Conservation (phyloP, 2,888 invertebrate genomes). For the Pollenia labialis region DNA sequence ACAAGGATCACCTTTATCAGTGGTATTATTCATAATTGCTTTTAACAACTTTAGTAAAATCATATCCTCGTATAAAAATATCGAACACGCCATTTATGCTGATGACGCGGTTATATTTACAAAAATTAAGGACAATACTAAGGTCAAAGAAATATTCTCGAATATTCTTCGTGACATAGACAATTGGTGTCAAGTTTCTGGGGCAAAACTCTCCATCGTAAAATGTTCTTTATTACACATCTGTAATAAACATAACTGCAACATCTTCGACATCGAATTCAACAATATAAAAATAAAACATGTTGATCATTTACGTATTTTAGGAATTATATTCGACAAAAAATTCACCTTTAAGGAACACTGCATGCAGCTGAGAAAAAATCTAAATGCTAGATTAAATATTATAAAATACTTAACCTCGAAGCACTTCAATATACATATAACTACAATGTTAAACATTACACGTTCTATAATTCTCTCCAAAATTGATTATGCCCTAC, state of each 20-base stretch:
- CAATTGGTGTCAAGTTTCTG: slow-evolving; percentile 6
- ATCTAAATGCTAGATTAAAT: slow-evolving; percentile 11
- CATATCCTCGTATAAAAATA: neutral
- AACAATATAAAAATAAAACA: slow-evolving; percentile 13
- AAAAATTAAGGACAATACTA: slow-evolving; percentile 9
- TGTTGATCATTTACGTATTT: neutral
- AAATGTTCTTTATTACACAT: slow-evolving; percentile 12
- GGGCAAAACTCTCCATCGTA: neutral
- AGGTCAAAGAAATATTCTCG: too few relatives aligned
- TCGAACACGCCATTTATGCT: slow-evolving; percentile 20
- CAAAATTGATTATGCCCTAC: slow-evolving; percentile 10
- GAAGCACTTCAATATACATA: too few relatives aligned
- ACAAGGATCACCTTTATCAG: too few relatives aligned
- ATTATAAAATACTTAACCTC: too few relatives aligned
- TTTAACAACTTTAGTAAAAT: slow-evolving; percentile 41
- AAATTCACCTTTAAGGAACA: slow-evolving; percentile 28
- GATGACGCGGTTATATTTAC: slow-evolving; percentile 25
- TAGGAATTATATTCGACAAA: neutral
- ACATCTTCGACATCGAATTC: neutral
- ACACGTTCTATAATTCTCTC: too few relatives aligned
- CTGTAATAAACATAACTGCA: slow-evolving; percentile 26
- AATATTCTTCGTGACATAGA: neutral
- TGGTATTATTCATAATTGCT: slow-evolving; percentile 16
- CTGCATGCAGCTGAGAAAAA: neutral
- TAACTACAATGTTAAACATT: too few relatives aligned